Evolutionary conservation across 2,113 vertebrate species (phyloP).

Genomic region (Tylochromis polylepis): DNA sequence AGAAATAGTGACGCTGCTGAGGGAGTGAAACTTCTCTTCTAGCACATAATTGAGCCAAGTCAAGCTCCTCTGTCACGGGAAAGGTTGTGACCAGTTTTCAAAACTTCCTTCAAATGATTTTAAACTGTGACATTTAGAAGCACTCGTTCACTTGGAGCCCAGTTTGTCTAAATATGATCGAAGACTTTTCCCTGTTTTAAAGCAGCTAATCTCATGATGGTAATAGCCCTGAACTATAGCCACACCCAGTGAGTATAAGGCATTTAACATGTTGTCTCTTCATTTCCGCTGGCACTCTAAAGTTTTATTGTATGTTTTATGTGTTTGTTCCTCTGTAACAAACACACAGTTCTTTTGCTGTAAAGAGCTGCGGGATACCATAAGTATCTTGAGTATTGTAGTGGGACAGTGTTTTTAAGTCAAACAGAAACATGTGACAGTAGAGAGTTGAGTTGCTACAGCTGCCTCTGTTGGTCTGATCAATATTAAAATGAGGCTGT

Average conservation of each 20-base stretch:
- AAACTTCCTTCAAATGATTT: neutral
- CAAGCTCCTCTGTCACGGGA: neutral
- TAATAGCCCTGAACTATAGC: neutral
- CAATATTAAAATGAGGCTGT: neutral
- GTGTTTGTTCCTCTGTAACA: neutral
- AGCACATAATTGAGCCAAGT: neutral
- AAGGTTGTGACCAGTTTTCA: neutral
- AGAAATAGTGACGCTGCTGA: neutral
- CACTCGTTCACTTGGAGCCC: neutral
- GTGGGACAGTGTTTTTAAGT: neutral
- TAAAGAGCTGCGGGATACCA: neutral
- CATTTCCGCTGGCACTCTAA: neutral
- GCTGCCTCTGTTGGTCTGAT: neutral
- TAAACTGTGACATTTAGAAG: accelerated
- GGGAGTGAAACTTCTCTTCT: neutral
- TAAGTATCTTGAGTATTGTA: neutral
- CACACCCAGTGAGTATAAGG: neutral
- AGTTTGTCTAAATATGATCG: neutral
- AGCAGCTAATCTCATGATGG: neutral
- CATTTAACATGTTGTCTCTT: neutral
- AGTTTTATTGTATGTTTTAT: neutral
- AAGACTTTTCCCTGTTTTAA: neutral
- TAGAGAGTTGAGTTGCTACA: too few relatives aligned
- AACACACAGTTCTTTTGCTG: neutral
- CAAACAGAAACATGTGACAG: neutral